These are phyloP conservation scores for Ceratina calcarata DNA, from an alignment of 1,140 invertebrate genomes.

Conservation along the genomic window DNA sequence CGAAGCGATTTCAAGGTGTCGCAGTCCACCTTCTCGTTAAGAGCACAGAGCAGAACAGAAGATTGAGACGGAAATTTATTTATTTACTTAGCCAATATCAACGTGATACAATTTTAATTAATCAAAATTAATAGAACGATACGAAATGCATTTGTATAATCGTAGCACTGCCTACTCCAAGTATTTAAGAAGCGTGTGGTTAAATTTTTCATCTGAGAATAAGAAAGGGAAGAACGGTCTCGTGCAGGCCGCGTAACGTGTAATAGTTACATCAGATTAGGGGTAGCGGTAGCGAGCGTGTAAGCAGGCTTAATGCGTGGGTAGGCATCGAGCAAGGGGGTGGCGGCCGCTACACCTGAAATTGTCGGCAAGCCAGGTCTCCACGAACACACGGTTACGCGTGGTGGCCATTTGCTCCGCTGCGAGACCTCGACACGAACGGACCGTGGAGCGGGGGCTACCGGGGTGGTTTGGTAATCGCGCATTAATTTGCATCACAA, in stretches of 20 bases:
- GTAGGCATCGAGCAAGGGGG: slow-evolving; percentile 62
- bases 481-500: slow-evolving; percentile 79
- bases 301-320: slow-evolving; percentile 68
- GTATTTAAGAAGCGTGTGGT: no score
- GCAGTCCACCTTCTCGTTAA: slow-evolving; percentile 47
- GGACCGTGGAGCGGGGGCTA: slow-evolving; percentile 10
- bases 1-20: slow-evolving; percentile 57
- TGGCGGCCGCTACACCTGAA: slow-evolving; percentile 45
- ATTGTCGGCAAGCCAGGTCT: slow-evolving; percentile 11
- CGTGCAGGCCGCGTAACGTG: slow-evolving; percentile 66
- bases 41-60: not conserved
- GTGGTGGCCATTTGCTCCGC: slow-evolving; percentile 22
- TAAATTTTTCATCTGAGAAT: no score
- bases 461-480: slow-evolving; percentile 75
- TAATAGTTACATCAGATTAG: slow-evolving; percentile 76
- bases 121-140: no score
- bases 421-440: slow-evolving; percentile 44
- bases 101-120: no score
- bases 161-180: no score
- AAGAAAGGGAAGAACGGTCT: slow-evolving; percentile 17
- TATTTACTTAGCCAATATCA: no score
- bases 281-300: slow-evolving; percentile 56
- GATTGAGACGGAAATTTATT: no score
- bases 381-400: slow-evolving; percentile 7
- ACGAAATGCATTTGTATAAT: no score